A percentile compares a stretch with the other conserved stretches of the same genome.
phyloP scores from a whole-genome alignment of 2,797 vertebrate genomes.

The Acipenser transmontanus region DNA sequence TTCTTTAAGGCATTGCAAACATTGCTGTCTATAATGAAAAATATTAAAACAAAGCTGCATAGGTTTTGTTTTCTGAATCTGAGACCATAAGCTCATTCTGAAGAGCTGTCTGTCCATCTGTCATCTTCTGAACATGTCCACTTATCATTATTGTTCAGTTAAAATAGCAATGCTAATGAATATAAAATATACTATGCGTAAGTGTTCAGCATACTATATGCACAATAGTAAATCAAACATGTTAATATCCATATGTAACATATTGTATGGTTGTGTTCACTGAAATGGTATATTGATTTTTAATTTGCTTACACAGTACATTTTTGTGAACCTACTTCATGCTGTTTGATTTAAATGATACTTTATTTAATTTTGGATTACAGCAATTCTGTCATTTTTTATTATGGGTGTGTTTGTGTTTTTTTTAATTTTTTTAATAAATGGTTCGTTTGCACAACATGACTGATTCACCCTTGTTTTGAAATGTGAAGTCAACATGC shows the following conservation, averaged over 20 bases:
- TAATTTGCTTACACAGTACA: constrained; percentile 12
- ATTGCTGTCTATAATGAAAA: no score
- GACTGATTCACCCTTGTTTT: background rate
- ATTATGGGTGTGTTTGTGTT: constrained; percentile 14
- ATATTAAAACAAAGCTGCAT: no score
- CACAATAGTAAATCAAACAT: background rate
- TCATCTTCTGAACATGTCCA: no score
- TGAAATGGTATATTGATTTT: constrained; percentile 3
- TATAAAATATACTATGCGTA: background rate
- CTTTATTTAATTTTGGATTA: constrained; percentile 21
- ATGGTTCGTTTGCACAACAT: constrained; percentile 22
- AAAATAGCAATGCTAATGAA: no score
- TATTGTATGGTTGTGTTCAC: constrained; percentile 11
- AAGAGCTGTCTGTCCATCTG: no score
- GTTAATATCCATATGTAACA: constrained; percentile 20
- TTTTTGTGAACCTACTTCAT: constrained; percentile 4
- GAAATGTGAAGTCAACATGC: no score
- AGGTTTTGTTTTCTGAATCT: no score
- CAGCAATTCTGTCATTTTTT: constrained; percentile 31
- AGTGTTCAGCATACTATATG: background rate
- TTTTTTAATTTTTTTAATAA: constrained; percentile 36
- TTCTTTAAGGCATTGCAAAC: no score
- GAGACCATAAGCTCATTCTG: no score
- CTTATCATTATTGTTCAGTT: no score
- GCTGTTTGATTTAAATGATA: constrained; percentile 10